These are phyloP conservation scores for Baccha elongata DNA, from an alignment of 2,888 invertebrate species.

Conservation along the genomic window DNA sequence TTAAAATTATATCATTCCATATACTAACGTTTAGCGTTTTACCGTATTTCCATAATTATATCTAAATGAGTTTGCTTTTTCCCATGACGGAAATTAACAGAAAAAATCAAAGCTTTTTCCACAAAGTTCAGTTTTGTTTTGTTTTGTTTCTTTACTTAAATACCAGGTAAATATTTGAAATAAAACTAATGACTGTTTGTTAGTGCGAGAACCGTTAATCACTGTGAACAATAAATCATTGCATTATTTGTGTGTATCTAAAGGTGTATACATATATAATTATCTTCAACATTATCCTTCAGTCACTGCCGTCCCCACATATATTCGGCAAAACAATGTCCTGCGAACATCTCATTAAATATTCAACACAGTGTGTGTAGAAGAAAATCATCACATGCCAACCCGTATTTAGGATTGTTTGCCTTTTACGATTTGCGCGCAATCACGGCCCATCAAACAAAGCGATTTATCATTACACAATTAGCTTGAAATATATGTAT, in stretches of 20 bases:
- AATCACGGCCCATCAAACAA: conserved; percentile 59
- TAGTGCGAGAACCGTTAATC: conserved; percentile 47
- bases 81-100: background rate
- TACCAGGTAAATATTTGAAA: conserved; percentile 18
- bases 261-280: background rate
- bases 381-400: conserved; percentile 66
- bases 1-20: too few species aligned
- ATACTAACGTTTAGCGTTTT: too few species aligned
- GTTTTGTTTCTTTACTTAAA: background rate
- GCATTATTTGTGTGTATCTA: conserved; percentile 1
- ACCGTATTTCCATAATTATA: too few species aligned
- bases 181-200: conserved; percentile 44
- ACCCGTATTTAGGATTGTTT: conserved; percentile 62
- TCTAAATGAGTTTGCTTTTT: background rate
- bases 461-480: conserved; percentile 68
- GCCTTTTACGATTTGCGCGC: conserved; percentile 59
- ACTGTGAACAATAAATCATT: conserved; percentile 37
- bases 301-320: too few species aligned
- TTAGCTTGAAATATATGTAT: too few species aligned
- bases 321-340: background rate
- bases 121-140: background rate
- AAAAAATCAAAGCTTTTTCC: conserved; percentile 1
- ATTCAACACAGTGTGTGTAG: conserved; percentile 41
- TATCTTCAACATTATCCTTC: conserved; percentile 24
- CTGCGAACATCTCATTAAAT: conserved; percentile 32